phyloP scores from a whole-genome alignment of 2,797 vertebrate species.

The Gallinago solitaria region DNA sequence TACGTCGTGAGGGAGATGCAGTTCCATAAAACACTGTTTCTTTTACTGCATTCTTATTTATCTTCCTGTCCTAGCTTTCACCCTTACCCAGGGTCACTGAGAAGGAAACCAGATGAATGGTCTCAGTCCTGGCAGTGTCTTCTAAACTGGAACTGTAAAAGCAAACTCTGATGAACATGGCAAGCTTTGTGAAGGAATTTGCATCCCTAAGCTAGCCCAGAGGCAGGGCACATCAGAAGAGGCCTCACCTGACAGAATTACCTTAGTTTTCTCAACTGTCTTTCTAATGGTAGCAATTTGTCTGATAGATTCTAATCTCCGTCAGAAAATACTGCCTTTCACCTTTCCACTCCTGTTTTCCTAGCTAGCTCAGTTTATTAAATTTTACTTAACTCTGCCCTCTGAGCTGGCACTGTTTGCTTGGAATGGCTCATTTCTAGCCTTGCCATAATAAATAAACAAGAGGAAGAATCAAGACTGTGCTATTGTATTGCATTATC shows the following conservation, averaged over 20 bases:
- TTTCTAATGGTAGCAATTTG: neutral
- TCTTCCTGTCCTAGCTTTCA: neutral
- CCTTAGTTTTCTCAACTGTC: neutral
- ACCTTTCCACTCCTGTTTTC: neutral
- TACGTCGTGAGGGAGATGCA: fast-evolving
- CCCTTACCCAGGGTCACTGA: neutral
- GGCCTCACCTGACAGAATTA: neutral
- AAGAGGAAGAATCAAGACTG: neutral
- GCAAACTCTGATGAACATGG: neutral
- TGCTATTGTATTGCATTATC: conserved; percentile 3
- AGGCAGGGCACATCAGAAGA: neutral
- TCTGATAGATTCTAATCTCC: neutral
- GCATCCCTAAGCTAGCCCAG: neutral
- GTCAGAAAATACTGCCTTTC: neutral
- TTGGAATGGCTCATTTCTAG: neutral
- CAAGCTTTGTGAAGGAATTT: neutral
- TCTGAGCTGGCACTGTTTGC: neutral
- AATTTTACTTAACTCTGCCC: conserved; percentile 15
- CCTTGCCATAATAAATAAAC: conserved; percentile 13
- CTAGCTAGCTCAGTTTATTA: conserved; percentile 7
- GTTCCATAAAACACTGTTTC: neutral
- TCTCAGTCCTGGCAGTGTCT: neutral
- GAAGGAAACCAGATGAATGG: neutral
- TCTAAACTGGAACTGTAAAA: neutral
- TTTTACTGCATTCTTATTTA: neutral